Evolutionary conservation across 2,113 vertebrate species (phyloP).

Genomic region (Scortum barcoo): DNA sequence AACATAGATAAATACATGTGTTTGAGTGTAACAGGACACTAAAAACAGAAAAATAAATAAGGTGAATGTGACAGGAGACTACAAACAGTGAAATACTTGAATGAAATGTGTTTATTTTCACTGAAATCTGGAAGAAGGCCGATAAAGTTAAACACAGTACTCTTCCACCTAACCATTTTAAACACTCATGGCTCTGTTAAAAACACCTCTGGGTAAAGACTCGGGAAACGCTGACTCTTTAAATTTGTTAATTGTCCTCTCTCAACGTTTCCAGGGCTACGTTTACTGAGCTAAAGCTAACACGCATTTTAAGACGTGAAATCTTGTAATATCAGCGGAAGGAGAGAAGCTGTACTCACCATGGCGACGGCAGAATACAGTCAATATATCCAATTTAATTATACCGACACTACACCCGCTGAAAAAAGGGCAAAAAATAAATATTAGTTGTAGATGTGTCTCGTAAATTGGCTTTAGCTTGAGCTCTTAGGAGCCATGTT

Average conservation of each 20-base stretch:
- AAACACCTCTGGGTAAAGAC: background rate
- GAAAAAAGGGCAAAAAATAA: background rate
- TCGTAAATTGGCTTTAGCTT: conserved; percentile 36
- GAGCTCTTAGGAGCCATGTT: conserved; percentile 66
- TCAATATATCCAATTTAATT: background rate
- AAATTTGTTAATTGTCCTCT: background rate
- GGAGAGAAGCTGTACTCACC: conserved; percentile 61
- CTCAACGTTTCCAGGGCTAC: background rate
- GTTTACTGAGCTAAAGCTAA: conserved; percentile 43
- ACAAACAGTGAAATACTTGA: too few species aligned
- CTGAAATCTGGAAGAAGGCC: background rate
- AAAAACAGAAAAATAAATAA: too few species aligned
- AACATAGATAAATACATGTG: too few species aligned
- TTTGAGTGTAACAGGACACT: too few species aligned
- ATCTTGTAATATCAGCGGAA: background rate
- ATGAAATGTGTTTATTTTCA: too few species aligned
- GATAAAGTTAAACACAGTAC: background rate
- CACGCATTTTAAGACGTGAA: background rate
- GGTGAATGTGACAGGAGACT: background rate
- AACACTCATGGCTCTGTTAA: background rate
- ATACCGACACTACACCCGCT: background rate
- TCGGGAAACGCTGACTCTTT: background rate
- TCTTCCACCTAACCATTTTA: background rate
- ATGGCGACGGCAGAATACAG: conserved; percentile 36
- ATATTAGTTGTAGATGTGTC: conserved; percentile 7